Evolutionary conservation across 2,113 vertebrate genomes (phyloP).

Genomic region (Chionomys nivalis): DNA sequence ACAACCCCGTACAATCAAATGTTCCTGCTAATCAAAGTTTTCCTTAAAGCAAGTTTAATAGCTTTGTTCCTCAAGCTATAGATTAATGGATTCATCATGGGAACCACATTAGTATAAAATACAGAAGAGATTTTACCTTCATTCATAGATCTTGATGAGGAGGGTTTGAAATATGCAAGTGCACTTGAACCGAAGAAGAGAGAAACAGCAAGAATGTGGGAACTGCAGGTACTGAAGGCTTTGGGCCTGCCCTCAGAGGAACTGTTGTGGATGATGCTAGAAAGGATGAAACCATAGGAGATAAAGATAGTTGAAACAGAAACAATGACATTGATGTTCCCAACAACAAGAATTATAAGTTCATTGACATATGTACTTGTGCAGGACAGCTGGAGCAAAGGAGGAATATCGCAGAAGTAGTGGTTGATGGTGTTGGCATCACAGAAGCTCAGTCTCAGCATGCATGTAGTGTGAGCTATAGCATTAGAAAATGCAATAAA

Average conservation of each 20-base stretch:
- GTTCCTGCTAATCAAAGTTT: not conserved
- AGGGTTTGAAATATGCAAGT: not conserved
- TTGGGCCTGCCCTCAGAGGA: not conserved
- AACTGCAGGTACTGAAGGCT: not conserved
- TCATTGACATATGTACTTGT: not conserved
- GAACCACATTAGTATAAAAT: not conserved
- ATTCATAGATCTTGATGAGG: not conserved
- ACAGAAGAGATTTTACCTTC: not conserved
- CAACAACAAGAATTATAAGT: not conserved
- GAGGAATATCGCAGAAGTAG: not conserved
- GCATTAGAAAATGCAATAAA: not conserved
- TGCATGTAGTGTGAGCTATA: not conserved
- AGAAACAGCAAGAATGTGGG: not conserved
- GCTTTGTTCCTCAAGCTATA: not conserved
- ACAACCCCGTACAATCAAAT: not conserved
- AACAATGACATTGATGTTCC: not conserved
- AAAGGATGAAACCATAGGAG: not conserved
- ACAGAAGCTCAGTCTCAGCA: not conserved
- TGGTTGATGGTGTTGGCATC: not conserved
- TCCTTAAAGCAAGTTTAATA: not conserved
- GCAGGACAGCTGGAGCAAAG: not conserved
- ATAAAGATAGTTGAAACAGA: not conserved
- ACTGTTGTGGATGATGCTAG: not conserved
- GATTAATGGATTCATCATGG: not conserved
- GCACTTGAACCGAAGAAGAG: not conserved